phyloP scores from a whole-genome alignment of 2,888 invertebrate genomes.

The Tolmerus cingulatus region DNA sequence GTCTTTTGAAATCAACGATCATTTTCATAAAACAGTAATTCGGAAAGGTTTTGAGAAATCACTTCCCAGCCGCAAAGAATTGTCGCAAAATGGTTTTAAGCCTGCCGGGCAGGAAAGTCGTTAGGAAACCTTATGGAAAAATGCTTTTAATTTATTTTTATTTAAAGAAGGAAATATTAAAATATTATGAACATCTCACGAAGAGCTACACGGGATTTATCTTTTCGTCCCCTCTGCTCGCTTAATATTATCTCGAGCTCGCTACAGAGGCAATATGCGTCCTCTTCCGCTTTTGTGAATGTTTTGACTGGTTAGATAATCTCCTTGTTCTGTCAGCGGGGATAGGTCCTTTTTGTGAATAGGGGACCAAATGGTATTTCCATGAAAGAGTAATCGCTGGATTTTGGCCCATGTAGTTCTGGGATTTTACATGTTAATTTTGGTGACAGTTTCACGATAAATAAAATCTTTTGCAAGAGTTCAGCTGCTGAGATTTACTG shows the following conservation, averaged over 20 bases:
- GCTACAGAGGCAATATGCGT: background rate
- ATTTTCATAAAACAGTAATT: background rate
- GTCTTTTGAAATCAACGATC: background rate
- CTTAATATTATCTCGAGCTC: background rate
- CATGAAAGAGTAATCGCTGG: conserved; percentile 10
- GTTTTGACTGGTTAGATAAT: background rate
- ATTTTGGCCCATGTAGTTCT: background rate
- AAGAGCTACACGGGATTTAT: background rate
- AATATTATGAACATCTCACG: background rate
- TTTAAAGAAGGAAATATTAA: background rate
- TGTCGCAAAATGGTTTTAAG: background rate
- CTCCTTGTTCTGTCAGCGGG: background rate
- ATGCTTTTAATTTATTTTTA: background rate
- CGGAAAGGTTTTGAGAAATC: background rate
- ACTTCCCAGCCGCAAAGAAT: background rate
- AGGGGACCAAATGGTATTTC: background rate
- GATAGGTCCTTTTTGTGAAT: background rate
- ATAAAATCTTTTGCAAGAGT: background rate
- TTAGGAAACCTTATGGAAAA: background rate
- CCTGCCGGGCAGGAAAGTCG: background rate
- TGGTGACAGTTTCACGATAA: conserved; percentile 1
- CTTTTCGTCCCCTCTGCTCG: background rate
- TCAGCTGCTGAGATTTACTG: background rate
- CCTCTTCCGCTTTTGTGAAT: background rate
- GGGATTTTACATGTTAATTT: conserved; percentile 2